Evolutionary conservation across 1,140 invertebrate genomes (phyloP), one percentile per base, ranked within the genome.

Genomic region (Drosophila parabipectinata): DNA sequence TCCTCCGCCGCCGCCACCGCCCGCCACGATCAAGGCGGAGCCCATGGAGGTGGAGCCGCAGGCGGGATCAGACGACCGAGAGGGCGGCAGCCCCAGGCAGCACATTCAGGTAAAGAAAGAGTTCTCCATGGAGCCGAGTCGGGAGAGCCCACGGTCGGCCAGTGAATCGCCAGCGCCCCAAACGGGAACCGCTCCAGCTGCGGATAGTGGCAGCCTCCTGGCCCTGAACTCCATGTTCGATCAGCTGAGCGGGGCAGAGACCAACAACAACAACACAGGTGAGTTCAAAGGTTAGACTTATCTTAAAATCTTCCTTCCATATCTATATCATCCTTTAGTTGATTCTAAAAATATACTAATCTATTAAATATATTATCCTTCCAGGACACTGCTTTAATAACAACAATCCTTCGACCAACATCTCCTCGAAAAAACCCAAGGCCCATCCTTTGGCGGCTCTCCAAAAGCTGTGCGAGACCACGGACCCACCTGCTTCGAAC

Each of bases 151-250:
- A 32, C 88, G 90, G 0, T 94, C 94, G 1, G 32, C 24, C 45
- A 96, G 95, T 76, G 96, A 97, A 7, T 77, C 79, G 2, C 94
- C 95, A 0, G 90, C 94, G 6, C 94, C 94, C 1, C 72, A 57
- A 59, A 24, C 48, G 0, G 14, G 24, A 1, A 92, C 44, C 4
- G 18, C 93, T 8, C 85, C 93, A 32, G 61, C 69, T 9, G 92
- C 91, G 15, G 80, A 87, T 53, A 92, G 80, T 52, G 97, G 96
- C 80, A 97, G 96, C 77, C 93, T 97, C n/a, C 95, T 96, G 14
- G 96, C 96, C 0, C 92, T 98, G 0, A 97, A 96, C 1, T 97
- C 96, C n/a, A 97, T 97, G 96, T 97, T 97, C 76, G 96, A 97
- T 92, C 97, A 94, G 81, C 92, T 93, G 6, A 83, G 63, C 55